Base-by-base conservation (phyloP, 2,888 invertebrate species). In the Phortica okadai region DNA sequence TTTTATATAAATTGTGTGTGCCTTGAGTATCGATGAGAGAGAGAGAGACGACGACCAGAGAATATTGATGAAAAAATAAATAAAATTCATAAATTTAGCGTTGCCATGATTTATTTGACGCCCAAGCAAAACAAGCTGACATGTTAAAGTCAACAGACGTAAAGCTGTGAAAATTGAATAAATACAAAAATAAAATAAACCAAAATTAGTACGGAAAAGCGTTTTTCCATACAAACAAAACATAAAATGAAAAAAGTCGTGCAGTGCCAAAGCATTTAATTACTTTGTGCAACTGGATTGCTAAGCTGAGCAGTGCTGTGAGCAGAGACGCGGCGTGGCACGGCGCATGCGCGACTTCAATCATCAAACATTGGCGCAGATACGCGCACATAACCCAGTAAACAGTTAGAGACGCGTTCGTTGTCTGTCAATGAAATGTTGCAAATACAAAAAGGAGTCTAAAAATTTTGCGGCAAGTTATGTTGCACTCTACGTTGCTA, bases 71-170 rank as follows among this genome's bases (percentile, higher is more conserved):
- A 72, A 14, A 56, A 72, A 72, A 56, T 72, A 56, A 72, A 72
- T 72, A 72, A 54, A 70, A 70, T 54, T 70, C 70, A 70, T 70
- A 70, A 72, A 72, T 72, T 56, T 73, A 80, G 56, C 78, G 80
- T 78, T 73, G 77, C 76, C 80, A 79, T 80, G 80, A 82, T 82
- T 82, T 80, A 82, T 81, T 79, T 81, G 81, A 54, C 73, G 76
- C 74, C 72, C 74, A 67, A 67, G 41, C 67, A 72, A 76, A 75
- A 79, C 77, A 76, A 80, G 72, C 76, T 78, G 79, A 76, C 78
- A 76, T 69, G 70, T 75, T 67, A 77, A 78, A 33, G 73, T 59
- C 25, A 74, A 77, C 77, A 73, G 42, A 67, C 64, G 69, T 74
- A 77, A 77, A 70, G 33, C 33, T 33, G 33, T 33, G 33, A 69